Base-by-base conservation (phyloP, 2,888 invertebrate species). In the Chloroclystis v-ata region DNA sequence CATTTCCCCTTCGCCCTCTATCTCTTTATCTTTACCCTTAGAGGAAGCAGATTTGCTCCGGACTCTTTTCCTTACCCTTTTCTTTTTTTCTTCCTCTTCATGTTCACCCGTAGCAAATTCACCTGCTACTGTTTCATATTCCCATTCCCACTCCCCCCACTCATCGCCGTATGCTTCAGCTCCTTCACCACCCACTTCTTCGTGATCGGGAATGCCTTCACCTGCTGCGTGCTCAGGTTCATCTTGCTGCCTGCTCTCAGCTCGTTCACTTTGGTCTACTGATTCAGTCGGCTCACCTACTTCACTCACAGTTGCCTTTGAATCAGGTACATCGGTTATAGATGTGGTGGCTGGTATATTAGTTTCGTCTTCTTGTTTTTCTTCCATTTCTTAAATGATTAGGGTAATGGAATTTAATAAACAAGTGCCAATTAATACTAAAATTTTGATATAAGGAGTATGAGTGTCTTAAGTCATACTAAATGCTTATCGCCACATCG, bases 401-500 rank as follows among this genome's bases (percentile, higher is more conserved):
- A 20, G 3, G 20, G 20, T 20, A 20, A 5, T n/a, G n/a, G n/a
- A n/a, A n/a, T n/a, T n/a, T n/a, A n/a, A n/a, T n/a, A n/a, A 20
- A 20, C 20, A 20, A 20, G n/a, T n/a, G n/a, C n/a, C n/a, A 28
- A 14, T 16, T 29, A 10, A 10, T 8, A 47, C 28, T 40, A 41
- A 56, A 65, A 46, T 65, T 65, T 69, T 28, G 50, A 32, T 10
- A 14, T 10, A n/a, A n/a, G 14, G 2, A 14, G n/a, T n/a, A 16
- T 14, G 28, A 10, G 25, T 11, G 16, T 40, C 39, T 49, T 57
- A 59, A 29, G 35, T 80, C 69, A 83, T 55, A 82, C 82, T 49
- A 78, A 59, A 58, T 67, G 75, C 28, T 74, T 71, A 53, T 84
- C 78, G 46, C 69, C 68, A 47, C 75, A 67, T 77, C 72, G 69